Conservation (phyloP, 2,113 vertebrate genomes). For the Petromus typicus region DNA sequence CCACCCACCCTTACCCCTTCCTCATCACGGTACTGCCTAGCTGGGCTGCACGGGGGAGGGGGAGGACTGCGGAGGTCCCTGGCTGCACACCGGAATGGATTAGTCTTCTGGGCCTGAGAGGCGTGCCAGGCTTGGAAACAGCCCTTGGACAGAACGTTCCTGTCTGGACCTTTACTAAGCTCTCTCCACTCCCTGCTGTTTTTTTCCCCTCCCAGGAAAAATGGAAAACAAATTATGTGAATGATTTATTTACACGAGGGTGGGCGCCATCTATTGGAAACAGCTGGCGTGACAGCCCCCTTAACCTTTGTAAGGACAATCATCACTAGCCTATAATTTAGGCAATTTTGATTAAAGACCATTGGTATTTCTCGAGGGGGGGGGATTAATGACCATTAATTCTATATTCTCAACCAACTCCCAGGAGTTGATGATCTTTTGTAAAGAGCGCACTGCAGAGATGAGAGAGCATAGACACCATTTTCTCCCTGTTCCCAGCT, state of each 20-base stretch:
- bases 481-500: neutral
- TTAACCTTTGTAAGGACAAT: neutral
- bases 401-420: slow-evolving; percentile 76
- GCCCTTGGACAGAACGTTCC: slow-evolving; percentile 49
- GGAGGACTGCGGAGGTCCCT: neutral
- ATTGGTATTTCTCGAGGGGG: slow-evolving; percentile 78
- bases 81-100: neutral
- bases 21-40: neutral
- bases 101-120: slow-evolving; percentile 15
- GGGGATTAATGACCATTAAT: slow-evolving; percentile 79
- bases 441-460: neutral
- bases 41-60: neutral
- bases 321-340: slow-evolving; percentile 64
- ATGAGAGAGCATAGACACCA: neutral
- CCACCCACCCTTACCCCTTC: neutral
- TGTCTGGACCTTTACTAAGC: slow-evolving; percentile 44
- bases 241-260: slow-evolving; percentile 68
- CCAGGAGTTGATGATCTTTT: slow-evolving; percentile 75
- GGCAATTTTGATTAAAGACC: slow-evolving; percentile 70
- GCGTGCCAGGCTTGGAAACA: slow-evolving; percentile 16
- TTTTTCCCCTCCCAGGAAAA: neutral
- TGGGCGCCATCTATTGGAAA: slow-evolving; percentile 84
- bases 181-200: slow-evolving; percentile 13
- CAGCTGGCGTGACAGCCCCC: slow-evolving; percentile 32
- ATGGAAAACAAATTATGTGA: slow-evolving; percentile 68